Evolutionary conservation across 1,140 invertebrate genomes (phyloP).

Genomic region (Megathymus violae): DNA sequence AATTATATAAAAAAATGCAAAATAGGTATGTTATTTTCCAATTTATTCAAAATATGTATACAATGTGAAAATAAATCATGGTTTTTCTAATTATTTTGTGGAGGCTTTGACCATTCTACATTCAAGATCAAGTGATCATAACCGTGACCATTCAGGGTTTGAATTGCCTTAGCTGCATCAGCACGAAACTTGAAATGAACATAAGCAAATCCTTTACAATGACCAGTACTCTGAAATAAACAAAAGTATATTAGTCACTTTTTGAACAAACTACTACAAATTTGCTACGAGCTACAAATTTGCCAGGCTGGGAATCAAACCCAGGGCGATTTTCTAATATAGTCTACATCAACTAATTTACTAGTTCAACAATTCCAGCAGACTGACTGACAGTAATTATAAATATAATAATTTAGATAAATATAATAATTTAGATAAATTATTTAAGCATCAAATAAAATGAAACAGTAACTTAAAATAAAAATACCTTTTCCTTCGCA

Average conservation of each 20-base stretch:
- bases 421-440: too few relatives aligned
- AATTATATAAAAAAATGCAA: conserved; percentile 10
- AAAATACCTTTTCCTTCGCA: conserved; percentile 76
- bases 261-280: too few relatives aligned
- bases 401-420: too few relatives aligned
- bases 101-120: conserved; percentile 99
- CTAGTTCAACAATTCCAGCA: too few relatives aligned
- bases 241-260: conserved; percentile 11
- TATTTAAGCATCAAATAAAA: too few relatives aligned
- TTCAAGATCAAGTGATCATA: conserved; percentile 99
- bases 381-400: too few relatives aligned
- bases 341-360: too few relatives aligned
- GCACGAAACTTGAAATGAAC: conserved; percentile 95
- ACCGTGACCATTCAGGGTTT: conserved; percentile 95
- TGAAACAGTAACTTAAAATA: neutral
- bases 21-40: conserved; percentile 6
- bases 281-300: too few relatives aligned
- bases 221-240: conserved; percentile 86
- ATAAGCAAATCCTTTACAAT: conserved; percentile 98
- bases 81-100: conserved; percentile 71
- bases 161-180: conserved; percentile 96
- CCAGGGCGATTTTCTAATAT: too few relatives aligned
- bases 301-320: too few relatives aligned
- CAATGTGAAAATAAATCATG: conserved; percentile 31
- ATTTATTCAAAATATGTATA: conserved; percentile 30